Base-by-base conservation (phyloP, 2,797 vertebrate species). In the Bovichtus variegatus region DNA sequence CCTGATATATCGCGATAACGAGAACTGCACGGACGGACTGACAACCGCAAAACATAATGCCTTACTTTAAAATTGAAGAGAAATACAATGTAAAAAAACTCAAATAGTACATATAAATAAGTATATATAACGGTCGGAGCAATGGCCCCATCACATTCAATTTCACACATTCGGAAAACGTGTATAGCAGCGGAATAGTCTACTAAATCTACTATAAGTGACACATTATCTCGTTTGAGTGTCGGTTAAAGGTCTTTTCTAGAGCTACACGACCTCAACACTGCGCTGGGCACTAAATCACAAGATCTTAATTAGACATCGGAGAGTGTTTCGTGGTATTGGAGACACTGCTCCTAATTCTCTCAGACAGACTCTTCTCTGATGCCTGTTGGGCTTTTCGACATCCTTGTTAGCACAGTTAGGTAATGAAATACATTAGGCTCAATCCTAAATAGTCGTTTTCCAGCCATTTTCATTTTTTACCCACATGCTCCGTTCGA, bases 261-360 rank as follows among this genome's bases (percentile, higher is more conserved):
- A 9, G 3, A 59, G 23, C 53, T 40, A 46, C 63, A 29, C 34
- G 71, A 82, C 43, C 49, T 57, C 16, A 74, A 54, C 44, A 43
- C 25, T 27, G 53, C 0, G 3, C 67, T 80, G 67, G 47, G 78
- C 64, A 59, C 47, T 55, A 49, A 79, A 89, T 80, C 57, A 75
- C 40, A 72, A 2, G 25, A 64, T 73, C 40, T 78, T 82, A 86
- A 86, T 80, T 80, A 85, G 80, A 70, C 60, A 49, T 81, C 9
- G 19, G 29, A 71, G 49, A 60, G 54, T 36, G 51, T 86, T 77
- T 74, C 34, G 53, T 44, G 3, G 40, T 71, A 68, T 80, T 65
- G 70, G 31, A 82, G 63, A 74, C 71, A 27, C 31, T 43, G 46
- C 62, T 82, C 21, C 55, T 79, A 61, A 78, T 74, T 82, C 62